A percentile compares a stretch with the other conserved stretches of the same genome.
Conservation (phyloP, 1,140 invertebrate genomes). For the Amphibalanus amphitrite region DNA sequence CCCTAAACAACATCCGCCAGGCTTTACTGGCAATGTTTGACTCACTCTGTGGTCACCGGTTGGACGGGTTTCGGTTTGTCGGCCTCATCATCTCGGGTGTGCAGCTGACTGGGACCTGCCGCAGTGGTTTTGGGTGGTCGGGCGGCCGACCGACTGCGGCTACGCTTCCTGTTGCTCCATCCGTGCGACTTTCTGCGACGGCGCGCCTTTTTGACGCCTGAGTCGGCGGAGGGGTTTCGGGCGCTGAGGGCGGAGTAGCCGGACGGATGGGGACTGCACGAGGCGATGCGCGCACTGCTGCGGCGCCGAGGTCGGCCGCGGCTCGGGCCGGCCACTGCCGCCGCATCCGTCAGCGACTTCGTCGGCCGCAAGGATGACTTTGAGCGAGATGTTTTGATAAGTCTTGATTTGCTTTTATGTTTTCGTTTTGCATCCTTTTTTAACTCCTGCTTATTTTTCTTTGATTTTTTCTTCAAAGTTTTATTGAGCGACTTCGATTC, state of each 20-base stretch:
- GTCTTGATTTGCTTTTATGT: not conserved
- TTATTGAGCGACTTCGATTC: no score
- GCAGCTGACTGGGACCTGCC: not conserved
- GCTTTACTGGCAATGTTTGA: no score
- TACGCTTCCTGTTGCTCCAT: not conserved
- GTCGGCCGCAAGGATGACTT: not conserved
- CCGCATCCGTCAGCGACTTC: not conserved
- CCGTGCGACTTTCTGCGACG: no score
- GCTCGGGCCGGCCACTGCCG: no score
- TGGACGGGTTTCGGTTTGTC: not conserved
- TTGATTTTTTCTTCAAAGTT: no score
- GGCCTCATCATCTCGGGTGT: not conserved
- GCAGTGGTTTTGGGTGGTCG: not conserved
- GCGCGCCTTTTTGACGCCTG: not conserved
- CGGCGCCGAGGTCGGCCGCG: no score
- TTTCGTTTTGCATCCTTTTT: not conserved
- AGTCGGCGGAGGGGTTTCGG: not conserved
- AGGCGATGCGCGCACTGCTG: not conserved
- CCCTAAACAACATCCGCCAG: no score
- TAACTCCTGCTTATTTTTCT: no score
- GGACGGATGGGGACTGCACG: not conserved
- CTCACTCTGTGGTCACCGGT: not conserved
- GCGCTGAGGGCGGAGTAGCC: not conserved
- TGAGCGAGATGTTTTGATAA: not conserved
- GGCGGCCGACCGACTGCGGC: not conserved